Conservation (phyloP, 2,888 invertebrate genomes). For the Exocentrus adspersus region DNA sequence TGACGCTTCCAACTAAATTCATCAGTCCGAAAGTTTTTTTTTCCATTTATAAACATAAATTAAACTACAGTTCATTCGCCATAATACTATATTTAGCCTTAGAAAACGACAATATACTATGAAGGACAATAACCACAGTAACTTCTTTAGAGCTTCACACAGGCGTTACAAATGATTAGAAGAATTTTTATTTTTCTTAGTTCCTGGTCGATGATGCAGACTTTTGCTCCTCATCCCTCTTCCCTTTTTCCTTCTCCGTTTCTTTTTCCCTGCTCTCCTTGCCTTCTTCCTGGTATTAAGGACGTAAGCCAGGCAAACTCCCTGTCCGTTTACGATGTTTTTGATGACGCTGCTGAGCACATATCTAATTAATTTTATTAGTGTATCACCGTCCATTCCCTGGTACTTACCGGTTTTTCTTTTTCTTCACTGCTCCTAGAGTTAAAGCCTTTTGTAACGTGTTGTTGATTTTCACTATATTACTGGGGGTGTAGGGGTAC, state of each 20-base stretch:
- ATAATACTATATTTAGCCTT: too few relatives aligned
- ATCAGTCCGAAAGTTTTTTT: too few relatives aligned
- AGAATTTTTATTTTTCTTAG: too few relatives aligned
- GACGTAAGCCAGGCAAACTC: slow-evolving; percentile 14
- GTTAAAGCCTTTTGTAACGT: slow-evolving; percentile 48
- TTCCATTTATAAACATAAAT: too few relatives aligned
- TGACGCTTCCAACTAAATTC: neutral
- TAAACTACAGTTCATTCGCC: too few relatives aligned
- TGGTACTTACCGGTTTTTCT: slow-evolving; percentile 35
- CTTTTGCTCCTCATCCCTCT: slow-evolving; percentile 21
- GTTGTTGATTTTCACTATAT: slow-evolving; percentile 44
- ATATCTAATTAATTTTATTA: slow-evolving; percentile 31
- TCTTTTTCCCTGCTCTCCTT: slow-evolving; percentile 3
- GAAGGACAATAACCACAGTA: too few relatives aligned
- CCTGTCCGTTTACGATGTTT: slow-evolving; percentile 13
- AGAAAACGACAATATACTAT: too few relatives aligned
- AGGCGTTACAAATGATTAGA: too few relatives aligned
- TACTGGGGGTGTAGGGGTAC: slow-evolving; percentile 43
- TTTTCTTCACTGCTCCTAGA: slow-evolving; percentile 48
- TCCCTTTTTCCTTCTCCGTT: slow-evolving; percentile 4
- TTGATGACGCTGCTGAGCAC: slow-evolving; percentile 35
- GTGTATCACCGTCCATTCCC: neutral
- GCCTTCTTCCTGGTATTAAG: slow-evolving; percentile 17
- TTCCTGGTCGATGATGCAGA: too few relatives aligned
- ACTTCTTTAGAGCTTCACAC: too few relatives aligned